Percentiles rank a stretch among this genome's conserved stretches.
These are phyloP conservation scores for Ooceraea biroi DNA, from an alignment of 1,140 invertebrate species.

Conservation along the genomic window DNA sequence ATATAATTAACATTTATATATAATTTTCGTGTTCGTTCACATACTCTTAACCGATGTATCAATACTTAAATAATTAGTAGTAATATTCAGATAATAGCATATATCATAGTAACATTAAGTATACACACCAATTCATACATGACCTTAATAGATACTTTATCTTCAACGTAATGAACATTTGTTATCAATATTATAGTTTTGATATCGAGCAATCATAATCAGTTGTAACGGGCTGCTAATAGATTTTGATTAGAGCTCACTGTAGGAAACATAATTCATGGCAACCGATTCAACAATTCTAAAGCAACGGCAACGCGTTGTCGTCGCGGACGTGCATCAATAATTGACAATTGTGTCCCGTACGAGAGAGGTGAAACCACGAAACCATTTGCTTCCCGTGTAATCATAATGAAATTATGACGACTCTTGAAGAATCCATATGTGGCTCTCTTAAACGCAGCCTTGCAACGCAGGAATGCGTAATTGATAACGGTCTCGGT, in stretches of 20 bases:
- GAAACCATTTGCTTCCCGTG: conserved; percentile 40
- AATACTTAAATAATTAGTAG: not conserved
- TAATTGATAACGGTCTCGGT: conserved; percentile 65
- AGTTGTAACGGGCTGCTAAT: conserved; percentile 19
- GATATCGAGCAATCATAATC: conserved; percentile 23
- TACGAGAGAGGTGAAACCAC: conserved; percentile 38
- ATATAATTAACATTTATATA: too few relatives aligned
- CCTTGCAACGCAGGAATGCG: conserved; percentile 57
- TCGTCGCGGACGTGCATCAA: conserved; percentile 6
- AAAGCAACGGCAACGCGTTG: conserved; percentile 7
- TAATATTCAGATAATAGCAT: not conserved
- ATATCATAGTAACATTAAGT: not conserved
- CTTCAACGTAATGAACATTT: conserved; percentile 5
- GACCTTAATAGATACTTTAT: not conserved
- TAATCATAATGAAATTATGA: conserved; percentile 54
- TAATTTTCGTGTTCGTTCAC: not conserved
- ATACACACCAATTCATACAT: not conserved
- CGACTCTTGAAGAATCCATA: conserved; percentile 16
- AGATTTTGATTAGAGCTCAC: conserved; percentile 41
- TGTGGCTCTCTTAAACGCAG: conserved; percentile 33
- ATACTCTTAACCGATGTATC: not conserved
- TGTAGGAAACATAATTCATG: conserved; percentile 27
- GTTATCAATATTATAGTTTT: conserved; percentile 40
- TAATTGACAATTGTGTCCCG: conserved; percentile 48
- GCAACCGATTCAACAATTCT: conserved; percentile 12